Conservation (phyloP, 92 coral and sea anemone genomes). For the Phymanthus crucifer region DNA sequence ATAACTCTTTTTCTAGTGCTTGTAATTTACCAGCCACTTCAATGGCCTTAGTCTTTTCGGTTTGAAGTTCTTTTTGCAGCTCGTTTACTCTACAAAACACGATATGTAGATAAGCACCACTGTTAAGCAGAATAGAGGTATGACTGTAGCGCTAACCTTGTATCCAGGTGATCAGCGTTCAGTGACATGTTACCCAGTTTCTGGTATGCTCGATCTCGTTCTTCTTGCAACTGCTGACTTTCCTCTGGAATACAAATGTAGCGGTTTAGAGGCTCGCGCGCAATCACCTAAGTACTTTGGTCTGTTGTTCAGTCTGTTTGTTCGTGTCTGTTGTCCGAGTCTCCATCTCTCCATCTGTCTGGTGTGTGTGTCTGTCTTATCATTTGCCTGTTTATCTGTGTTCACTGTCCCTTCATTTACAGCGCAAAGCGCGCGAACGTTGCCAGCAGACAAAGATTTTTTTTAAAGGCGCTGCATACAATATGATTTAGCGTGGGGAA, state of each 20-base stretch:
- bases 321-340: not conserved
- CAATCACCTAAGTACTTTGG: not conserved
- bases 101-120: not conserved
- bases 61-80: constrained; percentile 48
- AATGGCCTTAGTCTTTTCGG: constrained; percentile 45
- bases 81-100: constrained; percentile 45
- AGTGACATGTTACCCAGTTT: constrained; percentile 85
- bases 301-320: not conserved
- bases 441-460: too few relatives aligned
- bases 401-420: too few relatives aligned
- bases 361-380: too few relatives aligned
- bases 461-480: too few relatives aligned
- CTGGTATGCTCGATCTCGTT: constrained; percentile 84
- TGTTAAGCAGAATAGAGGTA: too few relatives aligned
- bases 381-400: too few relatives aligned
- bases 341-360: too few relatives aligned
- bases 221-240: constrained; percentile 71
- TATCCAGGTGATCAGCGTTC: constrained; percentile 75
- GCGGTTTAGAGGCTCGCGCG: not conserved
- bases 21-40: constrained; percentile 48
- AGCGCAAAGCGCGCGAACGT: too few relatives aligned
- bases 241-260: constrained; percentile 58
- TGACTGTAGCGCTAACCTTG: constrained; percentile 50
- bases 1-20: constrained; percentile 41
- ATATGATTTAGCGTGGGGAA: too few relatives aligned